Evolutionary conservation across 2,113 vertebrate species (phyloP).

Genomic region (Parus major): DNA sequence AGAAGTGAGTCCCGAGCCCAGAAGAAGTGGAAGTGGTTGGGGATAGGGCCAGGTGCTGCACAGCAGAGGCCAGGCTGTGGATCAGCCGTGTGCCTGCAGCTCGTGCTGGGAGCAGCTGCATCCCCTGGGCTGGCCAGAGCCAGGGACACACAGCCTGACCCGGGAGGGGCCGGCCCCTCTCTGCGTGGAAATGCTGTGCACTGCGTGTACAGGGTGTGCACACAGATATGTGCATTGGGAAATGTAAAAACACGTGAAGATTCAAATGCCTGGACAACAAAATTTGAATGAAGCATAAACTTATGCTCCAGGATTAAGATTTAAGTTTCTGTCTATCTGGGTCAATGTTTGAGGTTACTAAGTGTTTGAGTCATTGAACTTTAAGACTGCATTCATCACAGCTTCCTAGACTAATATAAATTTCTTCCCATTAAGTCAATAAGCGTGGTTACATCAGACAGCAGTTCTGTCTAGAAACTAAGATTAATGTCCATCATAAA

Average conservation of each 20-base stretch:
- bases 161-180: background rate
- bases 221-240: fast-evolving
- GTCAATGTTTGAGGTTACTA: slow-evolving; percentile 57
- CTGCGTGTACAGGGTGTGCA: fast-evolving
- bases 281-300: slow-evolving; percentile 25
- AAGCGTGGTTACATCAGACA: slow-evolving; percentile 67
- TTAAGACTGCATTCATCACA: slow-evolving; percentile 71
- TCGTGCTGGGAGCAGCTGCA: fast-evolving
- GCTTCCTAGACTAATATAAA: slow-evolving; percentile 64
- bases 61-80: fast-evolving
- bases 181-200: fast-evolving
- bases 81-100: fast-evolving
- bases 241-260: background rate
- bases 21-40: background rate
- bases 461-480: slow-evolving; percentile 48
- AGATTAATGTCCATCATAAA: slow-evolving; percentile 70
- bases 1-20: background rate
- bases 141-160: background rate
- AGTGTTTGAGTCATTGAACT: slow-evolving; percentile 70
- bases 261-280: background rate
- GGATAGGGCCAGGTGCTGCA: background rate
- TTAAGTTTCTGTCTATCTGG: slow-evolving; percentile 59
- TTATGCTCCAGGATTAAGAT: slow-evolving; percentile 38
- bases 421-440: slow-evolving; percentile 73
- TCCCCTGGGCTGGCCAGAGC: background rate